Percentiles rank a stretch among this genome's conserved stretches.
Conservation (phyloP, 1,140 invertebrate genomes). For the Pogonomyrmex californicus region DNA sequence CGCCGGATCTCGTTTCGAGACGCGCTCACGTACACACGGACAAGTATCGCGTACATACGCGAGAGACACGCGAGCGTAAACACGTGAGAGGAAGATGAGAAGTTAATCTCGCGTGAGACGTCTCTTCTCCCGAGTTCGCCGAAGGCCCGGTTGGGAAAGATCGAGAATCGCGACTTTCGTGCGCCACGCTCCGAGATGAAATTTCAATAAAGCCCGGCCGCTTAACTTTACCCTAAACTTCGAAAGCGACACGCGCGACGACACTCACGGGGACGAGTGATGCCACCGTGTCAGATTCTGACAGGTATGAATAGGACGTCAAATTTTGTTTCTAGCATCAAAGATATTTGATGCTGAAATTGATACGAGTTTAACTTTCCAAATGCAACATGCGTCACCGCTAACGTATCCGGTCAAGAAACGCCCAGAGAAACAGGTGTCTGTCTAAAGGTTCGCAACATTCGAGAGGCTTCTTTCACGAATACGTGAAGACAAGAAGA, state of each 20-base stretch:
- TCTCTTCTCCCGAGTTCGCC: constrained; percentile 23
- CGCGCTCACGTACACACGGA: background rate
- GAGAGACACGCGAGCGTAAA: background rate
- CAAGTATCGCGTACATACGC: background rate
- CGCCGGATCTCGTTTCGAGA: constrained; percentile 25
- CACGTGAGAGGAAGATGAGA: constrained; percentile 8
- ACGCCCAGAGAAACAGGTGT: background rate
- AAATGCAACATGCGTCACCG: background rate
- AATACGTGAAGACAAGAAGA: constrained; percentile 16
- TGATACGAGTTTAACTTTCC: background rate
- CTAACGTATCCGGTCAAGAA: constrained; percentile 1
- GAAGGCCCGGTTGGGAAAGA: constrained; percentile 27
- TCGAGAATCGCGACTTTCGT: constrained; percentile 38
- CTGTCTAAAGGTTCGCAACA: constrained; percentile 27
- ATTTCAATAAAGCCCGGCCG: constrained; percentile 68
- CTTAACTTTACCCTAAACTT: constrained; percentile 67
- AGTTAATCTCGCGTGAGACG: constrained; percentile 55
- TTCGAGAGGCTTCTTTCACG: constrained; percentile 19
- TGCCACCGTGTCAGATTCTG: background rate
- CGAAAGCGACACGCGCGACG: background rate
- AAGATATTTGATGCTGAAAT: background rate
- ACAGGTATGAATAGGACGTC: constrained; percentile 12
- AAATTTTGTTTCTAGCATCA: background rate
- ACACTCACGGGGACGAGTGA: background rate
- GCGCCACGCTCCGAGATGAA: constrained; percentile 64